Conservation (phyloP, 1,140 invertebrate genomes). For the Pseudomyrmex concolor region DNA sequence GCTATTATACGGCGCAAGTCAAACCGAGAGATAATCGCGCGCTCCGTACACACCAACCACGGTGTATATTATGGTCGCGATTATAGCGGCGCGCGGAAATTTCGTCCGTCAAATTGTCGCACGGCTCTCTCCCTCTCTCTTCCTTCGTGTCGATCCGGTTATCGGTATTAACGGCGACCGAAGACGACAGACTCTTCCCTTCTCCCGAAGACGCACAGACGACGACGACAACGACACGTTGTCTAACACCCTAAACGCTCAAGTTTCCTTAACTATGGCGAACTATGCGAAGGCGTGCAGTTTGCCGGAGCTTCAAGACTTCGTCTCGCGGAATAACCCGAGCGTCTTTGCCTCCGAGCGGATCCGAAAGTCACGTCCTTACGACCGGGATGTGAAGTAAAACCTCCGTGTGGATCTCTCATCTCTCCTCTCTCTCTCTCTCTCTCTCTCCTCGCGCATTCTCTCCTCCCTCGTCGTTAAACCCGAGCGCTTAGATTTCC, state of each 20-base stretch:
- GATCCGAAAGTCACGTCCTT: conserved; percentile 58
- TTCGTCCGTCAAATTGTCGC: conserved; percentile 34
- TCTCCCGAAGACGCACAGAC: conserved; percentile 27
- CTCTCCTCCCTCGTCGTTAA: conserved; percentile 41
- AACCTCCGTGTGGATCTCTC: too few relatives aligned
- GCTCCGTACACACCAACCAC: not conserved
- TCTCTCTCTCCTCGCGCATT: not conserved
- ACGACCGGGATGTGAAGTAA: conserved; percentile 13
- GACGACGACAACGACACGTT: conserved; percentile 32
- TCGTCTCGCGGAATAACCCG: conserved; percentile 57
- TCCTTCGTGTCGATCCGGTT: conserved; percentile 37
- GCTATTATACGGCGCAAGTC: conserved; percentile 5
- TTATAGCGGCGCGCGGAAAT: not conserved
- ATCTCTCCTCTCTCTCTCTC: too few relatives aligned
- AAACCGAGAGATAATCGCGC: not conserved
- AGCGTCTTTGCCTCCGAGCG: conserved; percentile 48
- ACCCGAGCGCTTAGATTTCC: not conserved
- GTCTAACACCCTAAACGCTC: conserved; percentile 60
- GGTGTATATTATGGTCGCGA: not conserved
- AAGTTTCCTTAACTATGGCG: conserved; percentile 73
- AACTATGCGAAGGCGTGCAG: conserved; percentile 73
- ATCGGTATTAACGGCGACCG: conserved; percentile 31
- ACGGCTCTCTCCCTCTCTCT: not conserved
- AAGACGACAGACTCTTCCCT: conserved; percentile 59
- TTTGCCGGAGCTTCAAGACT: conserved; percentile 55